phyloP scores from a whole-genome alignment of 2,113 vertebrate genomes.

The Orcinus orca region DNA sequence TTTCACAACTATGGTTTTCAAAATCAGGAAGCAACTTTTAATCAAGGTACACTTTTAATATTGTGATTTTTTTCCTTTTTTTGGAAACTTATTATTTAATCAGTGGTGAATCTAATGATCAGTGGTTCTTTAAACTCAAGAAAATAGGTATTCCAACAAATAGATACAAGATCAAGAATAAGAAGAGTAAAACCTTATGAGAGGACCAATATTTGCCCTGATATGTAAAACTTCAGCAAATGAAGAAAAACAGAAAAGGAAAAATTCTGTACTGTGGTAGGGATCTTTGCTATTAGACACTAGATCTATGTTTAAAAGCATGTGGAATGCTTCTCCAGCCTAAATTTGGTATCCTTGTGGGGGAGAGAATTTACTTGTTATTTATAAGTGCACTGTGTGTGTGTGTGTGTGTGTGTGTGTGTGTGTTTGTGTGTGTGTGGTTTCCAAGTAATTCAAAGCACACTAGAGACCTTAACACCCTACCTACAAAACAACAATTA shows the following conservation, averaged over 20 bases:
- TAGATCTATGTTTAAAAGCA: constrained; percentile 40
- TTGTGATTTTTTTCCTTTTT: neutral
- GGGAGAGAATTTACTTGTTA: constrained; percentile 60
- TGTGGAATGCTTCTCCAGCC: constrained; percentile 38
- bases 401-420: neutral
- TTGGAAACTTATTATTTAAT: neutral
- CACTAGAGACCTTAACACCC: constrained; percentile 2
- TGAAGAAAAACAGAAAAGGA: neutral
- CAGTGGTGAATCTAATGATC: neutral
- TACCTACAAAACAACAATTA: constrained; percentile 7
- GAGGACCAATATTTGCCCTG: neutral
- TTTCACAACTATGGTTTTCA: constrained; percentile 17
- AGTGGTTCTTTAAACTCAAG: neutral
- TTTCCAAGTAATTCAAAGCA: constrained; percentile 55
- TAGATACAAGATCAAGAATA: neutral
- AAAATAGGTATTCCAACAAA: neutral
- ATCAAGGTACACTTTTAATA: neutral
- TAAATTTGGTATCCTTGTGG: constrained; percentile 60
- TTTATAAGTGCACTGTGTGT: constrained; percentile 19
- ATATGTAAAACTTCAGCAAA: constrained; percentile 8
- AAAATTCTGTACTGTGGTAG: neutral
- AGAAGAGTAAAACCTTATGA: neutral
- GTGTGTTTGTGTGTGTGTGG: neutral
- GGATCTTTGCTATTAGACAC: constrained; percentile 30
- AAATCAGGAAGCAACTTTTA: neutral